A percentile compares a stretch with the other conserved stretches of the same genome.
Conservation (phyloP, 2,113 vertebrate genomes). For the Cervus canadensis region DNA sequence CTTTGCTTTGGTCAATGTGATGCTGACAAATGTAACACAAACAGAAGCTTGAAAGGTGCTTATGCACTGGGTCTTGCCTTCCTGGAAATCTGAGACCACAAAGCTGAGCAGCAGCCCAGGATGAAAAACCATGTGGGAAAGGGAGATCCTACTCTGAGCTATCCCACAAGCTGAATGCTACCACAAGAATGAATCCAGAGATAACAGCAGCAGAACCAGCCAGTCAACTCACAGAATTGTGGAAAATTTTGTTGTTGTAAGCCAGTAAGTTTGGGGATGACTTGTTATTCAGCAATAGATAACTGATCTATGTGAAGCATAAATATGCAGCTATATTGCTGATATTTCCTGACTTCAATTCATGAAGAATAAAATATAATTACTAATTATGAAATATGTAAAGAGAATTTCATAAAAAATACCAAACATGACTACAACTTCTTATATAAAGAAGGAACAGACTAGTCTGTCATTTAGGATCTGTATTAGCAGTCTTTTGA, state of each 20-base stretch:
- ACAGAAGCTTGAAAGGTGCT: neutral
- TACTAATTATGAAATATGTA: neutral
- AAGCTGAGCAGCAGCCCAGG: neutral
- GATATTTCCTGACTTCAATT: neutral
- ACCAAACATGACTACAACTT: neutral
- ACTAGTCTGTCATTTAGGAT: neutral
- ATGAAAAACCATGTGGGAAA: neutral
- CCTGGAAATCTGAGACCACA: neutral
- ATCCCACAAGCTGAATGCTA: neutral
- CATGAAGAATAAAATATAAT: slow-evolving; percentile 1
- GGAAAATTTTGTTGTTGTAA: neutral
- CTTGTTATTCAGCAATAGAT: neutral
- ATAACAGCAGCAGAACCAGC: neutral
- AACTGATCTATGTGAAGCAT: neutral
- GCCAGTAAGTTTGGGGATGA: neutral
- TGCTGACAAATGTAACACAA: neutral
- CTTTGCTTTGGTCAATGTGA: neutral
- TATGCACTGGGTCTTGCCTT: neutral
- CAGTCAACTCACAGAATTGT: neutral
- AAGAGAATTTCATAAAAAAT: neutral
- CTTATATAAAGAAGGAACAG: neutral
- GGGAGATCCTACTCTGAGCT: neutral
- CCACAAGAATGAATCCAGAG: neutral
- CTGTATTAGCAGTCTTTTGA: neutral
- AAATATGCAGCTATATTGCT: neutral